phyloP scores from a whole-genome alignment of 1,140 invertebrate genomes.

The Lutraria rhynchaena region DNA sequence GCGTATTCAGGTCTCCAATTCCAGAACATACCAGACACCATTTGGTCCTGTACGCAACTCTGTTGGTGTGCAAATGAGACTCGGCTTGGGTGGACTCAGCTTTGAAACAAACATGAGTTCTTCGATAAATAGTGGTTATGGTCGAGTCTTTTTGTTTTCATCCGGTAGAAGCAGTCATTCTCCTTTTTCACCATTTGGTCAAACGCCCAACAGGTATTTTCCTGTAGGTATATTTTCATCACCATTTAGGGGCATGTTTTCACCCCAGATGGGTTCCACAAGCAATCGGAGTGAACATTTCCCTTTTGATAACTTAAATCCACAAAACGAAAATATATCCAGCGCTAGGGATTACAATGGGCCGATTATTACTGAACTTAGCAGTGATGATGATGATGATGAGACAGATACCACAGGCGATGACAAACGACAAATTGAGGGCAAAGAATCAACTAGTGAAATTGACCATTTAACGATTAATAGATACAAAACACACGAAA shows the following conservation, averaged over 20 bases:
- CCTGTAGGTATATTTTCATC: not conserved
- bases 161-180: not conserved
- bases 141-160: not conserved
- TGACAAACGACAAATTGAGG: too few relatives aligned
- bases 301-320: not conserved
- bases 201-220: not conserved
- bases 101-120: not conserved
- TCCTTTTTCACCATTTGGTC: not conserved
- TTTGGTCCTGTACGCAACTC: not conserved
- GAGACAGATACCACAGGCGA: not conserved
- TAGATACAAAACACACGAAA: too few relatives aligned
- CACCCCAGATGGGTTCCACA: not conserved
- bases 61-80: conserved; percentile 15
- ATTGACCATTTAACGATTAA: too few relatives aligned
- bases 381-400: conserved; percentile 1
- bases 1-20: not conserved
- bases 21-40: not conserved
- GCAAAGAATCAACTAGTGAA: too few relatives aligned
- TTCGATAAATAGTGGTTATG: not conserved
- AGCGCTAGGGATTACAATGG: not conserved
- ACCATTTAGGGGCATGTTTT: not conserved
- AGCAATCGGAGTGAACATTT: not conserved
- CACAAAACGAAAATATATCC: too few relatives aligned
- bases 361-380: conserved; percentile 3
- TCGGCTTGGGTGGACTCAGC: not conserved